Conservation (phyloP, 2,888 invertebrate genomes). For the Aquatica leii region DNA sequence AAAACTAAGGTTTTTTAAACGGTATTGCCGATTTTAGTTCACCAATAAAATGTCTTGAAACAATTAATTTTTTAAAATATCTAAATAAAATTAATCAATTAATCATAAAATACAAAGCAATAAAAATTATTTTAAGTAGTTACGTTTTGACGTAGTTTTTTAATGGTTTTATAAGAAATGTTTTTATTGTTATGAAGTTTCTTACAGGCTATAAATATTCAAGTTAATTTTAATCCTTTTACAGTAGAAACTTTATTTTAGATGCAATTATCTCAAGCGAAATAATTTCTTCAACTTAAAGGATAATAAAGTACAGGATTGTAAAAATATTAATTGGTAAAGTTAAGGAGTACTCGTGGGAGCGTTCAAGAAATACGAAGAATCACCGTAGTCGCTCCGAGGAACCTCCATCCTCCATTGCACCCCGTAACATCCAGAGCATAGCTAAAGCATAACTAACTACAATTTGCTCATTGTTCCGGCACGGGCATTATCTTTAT, state of each 20-base stretch:
- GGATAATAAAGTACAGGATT: slow-evolving; percentile 57
- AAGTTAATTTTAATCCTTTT: slow-evolving; percentile 46
- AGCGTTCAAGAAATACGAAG: slow-evolving; percentile 39
- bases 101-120: too few relatives aligned
- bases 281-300: slow-evolving; percentile 55
- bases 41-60: too few relatives aligned
- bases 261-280: slow-evolving; percentile 52
- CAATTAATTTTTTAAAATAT: too few relatives aligned
- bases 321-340: slow-evolving; percentile 60
- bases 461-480: slow-evolving; percentile 60
- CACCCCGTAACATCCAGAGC: slow-evolving; percentile 33
- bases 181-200: neutral
- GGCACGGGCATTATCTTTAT: slow-evolving; percentile 58
- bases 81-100: too few relatives aligned
- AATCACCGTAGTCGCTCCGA: slow-evolving; percentile 34
- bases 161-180: too few relatives aligned
- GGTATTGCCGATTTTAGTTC: too few relatives aligned
- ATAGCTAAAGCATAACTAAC: slow-evolving; percentile 51
- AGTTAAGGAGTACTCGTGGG: slow-evolving; percentile 51
- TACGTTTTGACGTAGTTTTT: too few relatives aligned
- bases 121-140: too few relatives aligned
- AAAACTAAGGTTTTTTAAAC: too few relatives aligned
- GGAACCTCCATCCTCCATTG: slow-evolving; percentile 37
- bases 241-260: slow-evolving; percentile 48
- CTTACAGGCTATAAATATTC: slow-evolving; percentile 32